Conservation (phyloP, 2,888 invertebrate genomes). For the Pseudolycoriella hygida region DNA sequence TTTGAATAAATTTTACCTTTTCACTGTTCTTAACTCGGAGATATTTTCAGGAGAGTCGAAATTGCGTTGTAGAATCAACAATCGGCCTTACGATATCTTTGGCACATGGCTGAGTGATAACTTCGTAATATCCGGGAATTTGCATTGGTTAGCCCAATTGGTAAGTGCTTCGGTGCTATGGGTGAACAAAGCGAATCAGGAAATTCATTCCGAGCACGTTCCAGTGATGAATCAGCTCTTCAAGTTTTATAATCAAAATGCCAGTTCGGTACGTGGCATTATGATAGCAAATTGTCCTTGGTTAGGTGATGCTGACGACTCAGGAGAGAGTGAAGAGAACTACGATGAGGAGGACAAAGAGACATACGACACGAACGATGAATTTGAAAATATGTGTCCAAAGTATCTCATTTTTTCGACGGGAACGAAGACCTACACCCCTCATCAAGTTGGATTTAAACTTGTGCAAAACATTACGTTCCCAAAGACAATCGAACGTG, state of each 20-base stretch:
- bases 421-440: slow-evolving; percentile 66
- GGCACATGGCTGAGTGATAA: slow-evolving; percentile 79
- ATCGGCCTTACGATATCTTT: slow-evolving; percentile 75
- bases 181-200: slow-evolving; percentile 58
- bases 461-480: slow-evolving; percentile 51
- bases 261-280: slow-evolving; percentile 58
- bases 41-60: slow-evolving; percentile 39
- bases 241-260: slow-evolving; percentile 61
- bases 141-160: slow-evolving; percentile 61
- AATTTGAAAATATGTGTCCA: slow-evolving; percentile 41
- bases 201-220: slow-evolving; percentile 57
- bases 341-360: slow-evolving; percentile 3
- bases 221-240: slow-evolving; percentile 57
- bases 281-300: slow-evolving; percentile 54
- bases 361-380: slow-evolving; percentile 1
- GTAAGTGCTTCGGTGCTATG: slow-evolving; percentile 57
- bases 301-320: slow-evolving; percentile 18
- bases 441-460: slow-evolving; percentile 69
- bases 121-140: slow-evolving; percentile 60
- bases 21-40: no score
- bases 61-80: slow-evolving; percentile 53
- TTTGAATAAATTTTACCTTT: no score
- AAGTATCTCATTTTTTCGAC: slow-evolving; percentile 59
- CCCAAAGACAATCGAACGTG: slow-evolving; percentile 47
- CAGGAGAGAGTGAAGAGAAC: slow-evolving; percentile 1